Evolutionary conservation across 2,113 vertebrate species (phyloP).

Genomic region (Pomatorhinus ruficollis): DNA sequence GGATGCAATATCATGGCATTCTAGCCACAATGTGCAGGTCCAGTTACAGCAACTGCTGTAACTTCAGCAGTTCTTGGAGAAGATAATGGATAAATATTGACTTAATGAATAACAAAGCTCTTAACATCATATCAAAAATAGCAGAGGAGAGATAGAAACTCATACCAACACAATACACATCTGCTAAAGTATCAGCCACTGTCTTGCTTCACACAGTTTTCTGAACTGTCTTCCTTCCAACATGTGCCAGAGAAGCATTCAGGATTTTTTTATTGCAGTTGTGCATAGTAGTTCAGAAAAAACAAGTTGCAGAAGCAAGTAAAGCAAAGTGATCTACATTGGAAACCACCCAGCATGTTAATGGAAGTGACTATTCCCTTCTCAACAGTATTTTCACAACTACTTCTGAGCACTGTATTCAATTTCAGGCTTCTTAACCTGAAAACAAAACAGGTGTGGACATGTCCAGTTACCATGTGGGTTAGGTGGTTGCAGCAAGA

Average conservation of each 20-base stretch:
- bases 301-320: neutral
- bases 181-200: neutral
- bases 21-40: neutral
- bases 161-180: neutral
- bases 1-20: neutral
- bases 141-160: neutral
- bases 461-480: neutral
- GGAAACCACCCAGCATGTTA: neutral
- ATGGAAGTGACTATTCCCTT: neutral
- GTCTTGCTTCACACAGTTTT: neutral
- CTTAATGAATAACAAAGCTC: neutral
- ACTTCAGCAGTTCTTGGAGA: neutral
- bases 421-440: neutral
- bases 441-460: neutral
- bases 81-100: neutral
- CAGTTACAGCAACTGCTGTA: neutral
- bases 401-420: neutral
- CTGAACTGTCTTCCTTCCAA: neutral
- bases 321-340: neutral
- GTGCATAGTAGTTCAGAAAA: neutral
- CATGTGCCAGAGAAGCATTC: neutral
- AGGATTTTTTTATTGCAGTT: neutral
- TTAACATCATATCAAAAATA: neutral
- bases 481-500: neutral
- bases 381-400: neutral